Evolutionary conservation across 37 sponge, comb jelly and placozoan genomes (phyloP), one percentile per base, ranked within the genome.

Genomic region (Aphrocallistes beatrix): DNA sequence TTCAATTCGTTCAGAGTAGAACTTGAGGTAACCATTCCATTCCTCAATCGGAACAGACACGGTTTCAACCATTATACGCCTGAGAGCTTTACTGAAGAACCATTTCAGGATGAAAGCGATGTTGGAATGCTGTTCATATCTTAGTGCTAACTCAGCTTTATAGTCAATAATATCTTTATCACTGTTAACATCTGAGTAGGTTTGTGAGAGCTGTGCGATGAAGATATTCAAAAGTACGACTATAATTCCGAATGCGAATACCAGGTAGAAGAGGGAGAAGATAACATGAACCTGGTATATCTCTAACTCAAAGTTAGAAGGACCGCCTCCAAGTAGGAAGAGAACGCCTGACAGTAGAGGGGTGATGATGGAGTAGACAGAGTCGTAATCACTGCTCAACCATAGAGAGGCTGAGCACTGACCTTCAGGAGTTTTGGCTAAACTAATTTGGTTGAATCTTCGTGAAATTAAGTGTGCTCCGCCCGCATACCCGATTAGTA

Each of bases 31-130:
- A 60, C 28, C 10, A 32, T 60, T 60, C 75, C 75, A 60, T 60
- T 60, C 75, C 10, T 30, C n/a, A 13, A 60, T 3, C n/a, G 75
- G 21, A 6, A 60, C 34, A 30, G 75, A 25, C n/a, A 60, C 8
- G 8, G 17, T 60, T 60, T 60, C 75, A 3, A 60, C 75, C 75
- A 60, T 60, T 3, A 60, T 60, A 60, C 75, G 75, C 34, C 75
- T 60, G n/a, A 60, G 21, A 60, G 75, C 75, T 60, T 60, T 60
- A 60, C 75, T 60, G 21, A 60, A 60, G n/a, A 60, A 60, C 75
- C 75, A 60, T 60, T 60, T 30, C 10, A 60, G n/a, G 21, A 60
- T 60, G 75, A 60, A 60, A 60, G 75, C 75, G 10, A 60, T 25
- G n/a, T 60, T 60, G 10, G 75, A 19, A 3, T 60, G 75, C 34